phyloP scores from a whole-genome alignment of 2,888 invertebrate species.

The Callyntrura guangdongensis region DNA sequence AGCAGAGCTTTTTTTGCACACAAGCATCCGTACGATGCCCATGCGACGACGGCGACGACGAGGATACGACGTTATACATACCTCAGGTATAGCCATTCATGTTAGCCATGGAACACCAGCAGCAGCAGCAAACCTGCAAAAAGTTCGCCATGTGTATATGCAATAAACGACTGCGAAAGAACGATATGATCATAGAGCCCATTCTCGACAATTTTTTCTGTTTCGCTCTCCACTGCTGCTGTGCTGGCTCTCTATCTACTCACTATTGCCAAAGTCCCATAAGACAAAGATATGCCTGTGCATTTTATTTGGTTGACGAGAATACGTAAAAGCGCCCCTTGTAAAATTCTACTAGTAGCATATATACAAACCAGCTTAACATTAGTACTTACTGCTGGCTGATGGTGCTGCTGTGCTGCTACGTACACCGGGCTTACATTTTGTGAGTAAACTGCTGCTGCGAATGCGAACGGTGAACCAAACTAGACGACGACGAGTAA shows the following conservation, averaged over 20 bases:
- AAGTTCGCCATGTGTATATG: no score
- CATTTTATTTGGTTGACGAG: neutral
- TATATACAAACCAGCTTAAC: no score
- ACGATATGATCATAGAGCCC: constrained; percentile 54
- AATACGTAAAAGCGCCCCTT: neutral
- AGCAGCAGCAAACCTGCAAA: constrained; percentile 6
- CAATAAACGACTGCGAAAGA: neutral
- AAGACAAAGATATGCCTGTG: no score
- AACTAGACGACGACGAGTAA: neutral
- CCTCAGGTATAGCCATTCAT: constrained; percentile 48
- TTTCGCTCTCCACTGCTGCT: neutral
- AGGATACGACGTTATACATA: constrained; percentile 22
- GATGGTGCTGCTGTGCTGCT: no score
- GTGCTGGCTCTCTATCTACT: no score
- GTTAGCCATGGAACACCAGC: neutral
- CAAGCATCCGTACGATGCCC: no score
- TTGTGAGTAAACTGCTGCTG: neutral
- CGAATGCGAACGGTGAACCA: neutral
- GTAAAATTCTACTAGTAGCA: neutral
- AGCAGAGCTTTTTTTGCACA: neutral
- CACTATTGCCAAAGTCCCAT: constrained; percentile 6
- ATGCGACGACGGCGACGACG: neutral
- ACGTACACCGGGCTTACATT: no score
- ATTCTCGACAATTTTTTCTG: constrained; percentile 49
- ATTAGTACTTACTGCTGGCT: no score